These are phyloP conservation scores for Sinopyrophorus schimmeli DNA, from an alignment of 2,888 invertebrate genomes.

Conservation along the genomic window DNA sequence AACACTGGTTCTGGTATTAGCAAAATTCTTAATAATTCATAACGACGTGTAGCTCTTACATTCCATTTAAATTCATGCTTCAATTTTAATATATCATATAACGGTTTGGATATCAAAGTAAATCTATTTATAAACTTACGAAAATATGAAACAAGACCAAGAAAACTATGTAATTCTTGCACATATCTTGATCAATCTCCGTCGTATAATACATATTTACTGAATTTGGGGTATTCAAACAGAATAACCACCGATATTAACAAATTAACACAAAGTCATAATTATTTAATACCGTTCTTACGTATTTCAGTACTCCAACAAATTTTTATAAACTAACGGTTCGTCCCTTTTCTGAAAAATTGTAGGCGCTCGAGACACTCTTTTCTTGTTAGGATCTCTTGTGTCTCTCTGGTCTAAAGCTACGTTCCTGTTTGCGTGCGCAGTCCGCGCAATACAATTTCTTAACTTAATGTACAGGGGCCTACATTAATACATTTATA, in stretches of 20 bases:
- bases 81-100: conserved; percentile 40
- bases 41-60: too few relatives aligned
- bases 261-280: conserved; percentile 35
- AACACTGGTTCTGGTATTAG: neutral
- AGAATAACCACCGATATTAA: too few relatives aligned
- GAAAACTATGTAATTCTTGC: conserved; percentile 37
- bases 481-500: too few relatives aligned
- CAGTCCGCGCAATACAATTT: too few relatives aligned
- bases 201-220: conserved; percentile 33
- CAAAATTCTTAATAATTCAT: neutral
- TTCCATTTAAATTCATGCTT: conserved; percentile 31
- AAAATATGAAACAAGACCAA: conserved; percentile 42
- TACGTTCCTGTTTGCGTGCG: too few relatives aligned
- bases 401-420: too few relatives aligned
- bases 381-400: too few relatives aligned
- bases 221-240: conserved; percentile 33
- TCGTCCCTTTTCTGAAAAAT: too few relatives aligned
- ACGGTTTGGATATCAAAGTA: conserved; percentile 39
- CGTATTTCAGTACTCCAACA: too few relatives aligned
- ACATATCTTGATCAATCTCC: conserved; percentile 34
- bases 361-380: too few relatives aligned
- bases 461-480: too few relatives aligned
- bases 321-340: too few relatives aligned
- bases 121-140: conserved; percentile 39
- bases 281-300: conserved; percentile 33